phyloP scores from a whole-genome alignment of 1,140 invertebrate genomes.

The Limonius californicus region DNA sequence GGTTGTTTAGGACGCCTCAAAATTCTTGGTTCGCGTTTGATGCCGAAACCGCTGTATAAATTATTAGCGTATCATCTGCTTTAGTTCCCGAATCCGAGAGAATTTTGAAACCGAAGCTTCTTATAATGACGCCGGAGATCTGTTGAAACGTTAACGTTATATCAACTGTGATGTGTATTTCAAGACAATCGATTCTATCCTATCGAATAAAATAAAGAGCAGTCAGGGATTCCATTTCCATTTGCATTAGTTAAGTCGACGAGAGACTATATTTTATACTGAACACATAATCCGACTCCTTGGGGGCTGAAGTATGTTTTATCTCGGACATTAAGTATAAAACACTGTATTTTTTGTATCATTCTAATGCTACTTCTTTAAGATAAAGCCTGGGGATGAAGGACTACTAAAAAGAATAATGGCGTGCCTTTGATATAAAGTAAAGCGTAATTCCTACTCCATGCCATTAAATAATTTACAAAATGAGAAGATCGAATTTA shows the following conservation, averaged over 20 bases:
- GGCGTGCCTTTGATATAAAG: not conserved
- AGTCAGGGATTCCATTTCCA: constrained; percentile 12
- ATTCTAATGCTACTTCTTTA: not conserved
- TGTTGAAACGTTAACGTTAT: not conserved
- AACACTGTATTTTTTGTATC: constrained; percentile 13
- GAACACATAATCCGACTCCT: constrained; percentile 12
- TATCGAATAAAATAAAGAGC: constrained; percentile 14
- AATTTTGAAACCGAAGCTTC: not conserved
- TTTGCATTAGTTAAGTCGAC: constrained; percentile 12
- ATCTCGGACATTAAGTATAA: constrained; percentile 14
- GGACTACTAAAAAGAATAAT: not conserved
- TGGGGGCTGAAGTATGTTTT: constrained; percentile 7
- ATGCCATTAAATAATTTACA: not conserved
- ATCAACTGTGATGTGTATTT: not conserved
- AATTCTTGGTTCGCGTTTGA: not conserved
- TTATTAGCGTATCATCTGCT: not conserved
- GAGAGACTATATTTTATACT: constrained; percentile 12
- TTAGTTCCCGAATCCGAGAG: not conserved
- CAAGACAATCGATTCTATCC: constrained; percentile 4
- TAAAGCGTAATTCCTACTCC: not conserved
- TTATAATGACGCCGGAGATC: constrained; percentile 1
- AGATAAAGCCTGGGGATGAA: not conserved
- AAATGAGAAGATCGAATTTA: not conserved
- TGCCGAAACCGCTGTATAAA: not conserved
- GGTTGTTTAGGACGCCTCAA: not conserved